Conservation (phyloP, 2,113 vertebrate genomes). For the Antigone vipio region DNA sequence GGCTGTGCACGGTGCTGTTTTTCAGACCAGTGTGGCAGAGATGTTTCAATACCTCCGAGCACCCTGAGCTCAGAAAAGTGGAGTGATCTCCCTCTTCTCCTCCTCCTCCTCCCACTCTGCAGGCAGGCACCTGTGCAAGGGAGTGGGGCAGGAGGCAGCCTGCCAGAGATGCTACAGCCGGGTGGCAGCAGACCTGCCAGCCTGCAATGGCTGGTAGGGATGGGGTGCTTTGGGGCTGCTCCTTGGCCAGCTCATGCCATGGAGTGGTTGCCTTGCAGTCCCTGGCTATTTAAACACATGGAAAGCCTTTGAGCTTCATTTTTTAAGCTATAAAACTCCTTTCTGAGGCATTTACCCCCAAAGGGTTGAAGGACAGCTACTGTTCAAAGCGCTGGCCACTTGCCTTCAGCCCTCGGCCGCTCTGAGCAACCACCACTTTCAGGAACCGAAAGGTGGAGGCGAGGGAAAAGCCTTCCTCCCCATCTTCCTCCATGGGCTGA, state of each 20-base stretch:
- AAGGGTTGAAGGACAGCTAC: neutral
- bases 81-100: neutral
- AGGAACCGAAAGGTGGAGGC: neutral
- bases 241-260: neutral
- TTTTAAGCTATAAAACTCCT: neutral
- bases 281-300: neutral
- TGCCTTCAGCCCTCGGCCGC: rapidly evolving
- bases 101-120: neutral
- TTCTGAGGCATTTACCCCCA: neutral
- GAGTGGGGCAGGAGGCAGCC: neutral
- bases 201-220: neutral
- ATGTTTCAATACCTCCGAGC: neutral
- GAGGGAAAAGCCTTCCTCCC: neutral
- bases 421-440: neutral
- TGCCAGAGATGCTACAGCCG: neutral
- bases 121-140: neutral
- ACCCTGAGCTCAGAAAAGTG: neutral
- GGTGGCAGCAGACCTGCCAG: neutral
- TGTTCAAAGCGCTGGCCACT: neutral
- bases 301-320: neutral
- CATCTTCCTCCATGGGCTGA: neutral
- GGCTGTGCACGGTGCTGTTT: neutral
- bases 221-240: neutral
- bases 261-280: neutral
- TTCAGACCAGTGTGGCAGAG: neutral